Percentiles rank a stretch among this genome's conserved stretches.
Conservation (phyloP, 2,113 vertebrate genomes). For the Abramis brama region DNA sequence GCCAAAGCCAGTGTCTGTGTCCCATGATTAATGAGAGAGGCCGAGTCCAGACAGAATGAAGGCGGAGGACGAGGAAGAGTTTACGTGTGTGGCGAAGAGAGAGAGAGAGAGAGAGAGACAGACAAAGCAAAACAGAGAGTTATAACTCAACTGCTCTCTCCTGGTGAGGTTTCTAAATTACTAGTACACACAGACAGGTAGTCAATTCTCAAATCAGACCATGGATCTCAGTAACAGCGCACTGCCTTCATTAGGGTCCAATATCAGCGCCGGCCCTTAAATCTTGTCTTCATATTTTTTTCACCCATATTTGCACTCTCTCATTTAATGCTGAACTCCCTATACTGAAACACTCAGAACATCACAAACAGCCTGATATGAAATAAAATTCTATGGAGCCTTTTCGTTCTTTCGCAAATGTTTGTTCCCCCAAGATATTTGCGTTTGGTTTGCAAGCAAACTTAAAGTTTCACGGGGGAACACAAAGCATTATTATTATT, state of each 20-base stretch:
- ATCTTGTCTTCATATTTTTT: conserved; percentile 26
- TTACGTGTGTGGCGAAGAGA: background rate
- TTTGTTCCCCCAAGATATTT: no score
- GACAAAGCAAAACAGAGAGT: background rate
- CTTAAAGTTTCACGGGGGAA: no score
- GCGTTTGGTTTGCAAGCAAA: no score
- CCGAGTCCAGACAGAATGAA: conserved; percentile 32
- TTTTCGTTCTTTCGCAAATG: no score
- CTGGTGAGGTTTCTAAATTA: conserved; percentile 54
- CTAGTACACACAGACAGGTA: conserved; percentile 46
- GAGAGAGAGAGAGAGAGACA: no score
- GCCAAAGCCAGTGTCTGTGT: conserved; percentile 39
- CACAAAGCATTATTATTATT: no score
- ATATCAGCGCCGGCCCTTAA: conserved; percentile 28
- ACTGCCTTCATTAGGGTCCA: conserved; percentile 50
- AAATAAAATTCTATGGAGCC: no score
- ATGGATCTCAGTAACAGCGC: conserved; percentile 26
- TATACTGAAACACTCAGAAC: background rate
- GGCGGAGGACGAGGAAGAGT: background rate
- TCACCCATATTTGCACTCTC: background rate
- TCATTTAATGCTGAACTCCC: background rate
- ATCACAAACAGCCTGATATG: background rate
- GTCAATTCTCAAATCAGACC: conserved; percentile 51
- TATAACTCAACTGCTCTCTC: conserved; percentile 49
- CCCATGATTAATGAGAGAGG: conserved; percentile 46